A percentile compares a stretch with the other conserved stretches of the same genome.
These are phyloP conservation scores for Macaria liturata DNA, from an alignment of 2,888 invertebrate species.

Conservation along the genomic window DNA sequence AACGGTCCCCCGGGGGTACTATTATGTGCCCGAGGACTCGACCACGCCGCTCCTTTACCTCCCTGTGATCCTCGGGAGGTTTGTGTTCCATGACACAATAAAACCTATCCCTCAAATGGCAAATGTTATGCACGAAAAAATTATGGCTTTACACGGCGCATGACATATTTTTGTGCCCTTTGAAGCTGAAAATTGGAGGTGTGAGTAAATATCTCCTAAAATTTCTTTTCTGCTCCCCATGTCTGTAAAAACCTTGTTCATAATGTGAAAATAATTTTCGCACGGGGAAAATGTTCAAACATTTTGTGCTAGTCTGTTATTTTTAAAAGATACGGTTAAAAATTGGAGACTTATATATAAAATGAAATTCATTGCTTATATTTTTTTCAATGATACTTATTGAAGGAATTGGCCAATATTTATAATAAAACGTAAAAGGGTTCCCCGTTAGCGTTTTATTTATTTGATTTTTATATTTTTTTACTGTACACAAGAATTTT, in stretches of 20 bases:
- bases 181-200: conserved; percentile 36
- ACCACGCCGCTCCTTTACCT: conserved; percentile 38
- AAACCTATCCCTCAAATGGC: conserved; percentile 33
- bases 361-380: too few species aligned
- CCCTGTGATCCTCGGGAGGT: conserved; percentile 18
- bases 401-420: too few species aligned
- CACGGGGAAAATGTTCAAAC: conserved; percentile 22
- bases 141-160: conserved; percentile 32
- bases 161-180: conserved; percentile 34
- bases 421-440: too few species aligned
- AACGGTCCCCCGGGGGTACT: conserved; percentile 52
- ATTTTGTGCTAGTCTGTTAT: conserved; percentile 19
- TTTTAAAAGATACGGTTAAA: conserved; percentile 21
- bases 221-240: conserved; percentile 25
- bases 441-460: too few species aligned
- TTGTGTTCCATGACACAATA: conserved; percentile 37
- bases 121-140: conserved; percentile 30
- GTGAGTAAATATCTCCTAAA: conserved; percentile 29
- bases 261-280: conserved; percentile 28
- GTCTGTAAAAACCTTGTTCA: conserved; percentile 25
- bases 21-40: conserved; percentile 50
- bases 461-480: too few species aligned
- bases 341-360: too few species aligned
- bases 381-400: too few species aligned
- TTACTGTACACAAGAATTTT: too few species aligned